Evolutionary conservation across 2,888 invertebrate species (phyloP).

Genomic region (Abscondita cerata): DNA sequence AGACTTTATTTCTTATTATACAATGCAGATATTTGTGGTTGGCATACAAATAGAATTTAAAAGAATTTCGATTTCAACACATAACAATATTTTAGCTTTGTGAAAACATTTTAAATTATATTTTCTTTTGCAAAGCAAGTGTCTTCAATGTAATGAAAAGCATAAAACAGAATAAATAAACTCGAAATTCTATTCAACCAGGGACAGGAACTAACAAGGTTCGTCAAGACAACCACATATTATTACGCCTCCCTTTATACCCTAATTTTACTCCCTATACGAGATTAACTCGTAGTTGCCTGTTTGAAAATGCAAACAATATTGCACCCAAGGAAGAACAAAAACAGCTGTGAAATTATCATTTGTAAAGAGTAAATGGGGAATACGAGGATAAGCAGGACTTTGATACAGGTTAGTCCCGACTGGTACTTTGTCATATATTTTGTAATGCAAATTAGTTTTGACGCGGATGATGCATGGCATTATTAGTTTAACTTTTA

Average conservation of each 20-base stretch:
- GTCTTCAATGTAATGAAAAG: too few species aligned
- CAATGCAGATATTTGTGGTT: conserved; percentile 15
- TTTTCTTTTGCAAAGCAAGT: too few species aligned
- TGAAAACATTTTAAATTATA: too few species aligned
- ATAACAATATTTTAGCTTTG: background rate
- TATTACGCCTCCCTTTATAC: conserved; percentile 13
- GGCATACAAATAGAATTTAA: background rate
- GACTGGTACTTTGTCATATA: too few species aligned
- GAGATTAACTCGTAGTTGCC: conserved; percentile 18
- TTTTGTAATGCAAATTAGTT: too few species aligned
- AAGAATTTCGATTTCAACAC: background rate
- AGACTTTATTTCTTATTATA: conserved; percentile 26
- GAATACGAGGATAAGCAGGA: too few species aligned
- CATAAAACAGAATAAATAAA: too few species aligned
- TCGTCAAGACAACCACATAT: conserved; percentile 20
- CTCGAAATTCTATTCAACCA: too few species aligned
- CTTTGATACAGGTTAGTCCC: too few species aligned
- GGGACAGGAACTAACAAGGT: background rate
- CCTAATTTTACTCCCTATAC: conserved; percentile 10
- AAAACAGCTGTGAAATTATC: background rate
- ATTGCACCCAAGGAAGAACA: conserved; percentile 3
- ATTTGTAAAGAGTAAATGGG: background rate
- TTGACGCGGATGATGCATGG: too few species aligned
- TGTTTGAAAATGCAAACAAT: conserved; percentile 14
- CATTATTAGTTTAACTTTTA: too few species aligned